A percentile compares a stretch with the other conserved stretches of the same genome.
phyloP scores from a whole-genome alignment of 2,888 invertebrate genomes.

The Cantharis nigra region DNA sequence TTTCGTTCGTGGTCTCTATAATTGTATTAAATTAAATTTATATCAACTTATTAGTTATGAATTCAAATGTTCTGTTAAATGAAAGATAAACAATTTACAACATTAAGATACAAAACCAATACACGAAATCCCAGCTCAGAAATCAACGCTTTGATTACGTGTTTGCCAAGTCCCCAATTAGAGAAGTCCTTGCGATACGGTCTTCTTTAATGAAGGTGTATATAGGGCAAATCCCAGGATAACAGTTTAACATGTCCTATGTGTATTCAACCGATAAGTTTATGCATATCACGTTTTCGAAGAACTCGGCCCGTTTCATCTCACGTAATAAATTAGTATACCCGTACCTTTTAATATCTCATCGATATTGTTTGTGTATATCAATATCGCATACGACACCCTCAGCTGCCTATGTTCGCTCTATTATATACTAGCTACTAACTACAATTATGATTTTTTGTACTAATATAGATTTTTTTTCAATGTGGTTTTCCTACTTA shows the following conservation, averaged over 20 bases:
- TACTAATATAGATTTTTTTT: background rate
- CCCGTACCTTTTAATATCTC: slow-evolving; percentile 5
- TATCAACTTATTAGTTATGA: background rate
- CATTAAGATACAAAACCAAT: slow-evolving; percentile 25
- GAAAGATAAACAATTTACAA: slow-evolving; percentile 17
- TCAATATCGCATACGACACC: background rate
- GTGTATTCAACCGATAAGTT: slow-evolving; percentile 31
- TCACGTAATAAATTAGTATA: slow-evolving; percentile 24
- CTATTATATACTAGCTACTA: background rate
- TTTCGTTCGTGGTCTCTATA: background rate
- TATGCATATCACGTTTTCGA: slow-evolving; percentile 30
- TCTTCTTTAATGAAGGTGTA: slow-evolving; percentile 37
- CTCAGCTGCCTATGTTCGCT: background rate
- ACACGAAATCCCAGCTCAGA: slow-evolving; percentile 29
- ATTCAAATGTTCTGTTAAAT: slow-evolving; percentile 8
- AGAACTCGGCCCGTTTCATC: slow-evolving; percentile 22
- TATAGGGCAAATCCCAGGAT: slow-evolving; percentile 33
- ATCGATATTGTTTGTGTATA: slow-evolving; percentile 4
- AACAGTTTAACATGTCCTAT: slow-evolving; percentile 31
- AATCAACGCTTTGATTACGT: slow-evolving; percentile 36
- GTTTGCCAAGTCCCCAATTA: slow-evolving; percentile 37
- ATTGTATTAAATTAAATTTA: background rate
- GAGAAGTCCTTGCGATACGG: slow-evolving; percentile 33
- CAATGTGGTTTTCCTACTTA: too few relatives aligned
- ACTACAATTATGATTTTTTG: background rate